A percentile compares a stretch with the other conserved stretches of the same genome.
These are phyloP conservation scores for Dissostichus mawsoni DNA, from an alignment of 2,113 vertebrate genomes.

Conservation along the genomic window DNA sequence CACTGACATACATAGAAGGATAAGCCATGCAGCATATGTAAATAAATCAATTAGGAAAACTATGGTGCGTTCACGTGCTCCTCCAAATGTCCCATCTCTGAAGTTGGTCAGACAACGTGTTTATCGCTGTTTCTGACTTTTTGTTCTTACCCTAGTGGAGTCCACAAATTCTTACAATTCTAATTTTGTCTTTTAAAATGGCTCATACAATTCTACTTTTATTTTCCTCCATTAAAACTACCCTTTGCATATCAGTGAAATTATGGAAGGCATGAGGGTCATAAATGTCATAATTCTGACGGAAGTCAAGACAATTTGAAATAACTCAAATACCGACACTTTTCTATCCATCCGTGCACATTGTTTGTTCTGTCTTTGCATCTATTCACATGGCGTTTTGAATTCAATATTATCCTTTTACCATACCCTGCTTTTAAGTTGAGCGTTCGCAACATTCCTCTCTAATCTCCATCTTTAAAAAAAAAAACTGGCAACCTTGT, in stretches of 20 bases:
- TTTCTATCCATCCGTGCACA: neutral
- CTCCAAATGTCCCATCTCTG: too few species aligned
- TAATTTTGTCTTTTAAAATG: too few species aligned
- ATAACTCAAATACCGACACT: neutral
- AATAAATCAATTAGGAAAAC: neutral
- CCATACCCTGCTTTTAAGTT: conserved; percentile 41
- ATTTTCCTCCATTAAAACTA: too few species aligned
- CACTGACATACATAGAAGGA: neutral
- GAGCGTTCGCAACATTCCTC: conserved; percentile 59
- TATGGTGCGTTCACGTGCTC: too few species aligned
- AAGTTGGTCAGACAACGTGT: too few species aligned
- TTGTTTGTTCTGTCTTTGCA: neutral
- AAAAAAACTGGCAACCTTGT: conserved; percentile 72
- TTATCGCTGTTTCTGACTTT: too few species aligned
- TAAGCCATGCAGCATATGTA: too few species aligned
- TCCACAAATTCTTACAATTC: too few species aligned
- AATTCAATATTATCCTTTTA: conserved; percentile 48
- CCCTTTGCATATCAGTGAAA: neutral
- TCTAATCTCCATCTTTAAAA: conserved; percentile 67
- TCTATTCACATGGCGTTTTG: conserved; percentile 21
- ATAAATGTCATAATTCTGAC: neutral
- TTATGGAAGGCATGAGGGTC: neutral
- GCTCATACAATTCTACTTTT: too few species aligned
- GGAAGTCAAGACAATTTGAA: neutral
- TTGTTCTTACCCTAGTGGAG: too few species aligned